Conservation (phyloP, 2,113 vertebrate species). For the Mungos mungo region DNA sequence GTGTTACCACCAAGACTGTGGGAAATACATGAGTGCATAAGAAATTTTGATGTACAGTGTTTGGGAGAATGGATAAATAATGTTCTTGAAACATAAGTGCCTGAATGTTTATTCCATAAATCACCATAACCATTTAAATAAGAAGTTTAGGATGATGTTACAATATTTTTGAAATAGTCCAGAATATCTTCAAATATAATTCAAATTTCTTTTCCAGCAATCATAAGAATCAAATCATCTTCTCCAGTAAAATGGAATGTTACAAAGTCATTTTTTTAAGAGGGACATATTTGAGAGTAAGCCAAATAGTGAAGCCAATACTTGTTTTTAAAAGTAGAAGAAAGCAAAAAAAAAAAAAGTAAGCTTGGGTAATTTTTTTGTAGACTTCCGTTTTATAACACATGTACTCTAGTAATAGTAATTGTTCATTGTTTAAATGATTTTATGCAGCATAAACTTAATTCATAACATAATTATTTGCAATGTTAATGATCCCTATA, state of each 20-base stretch:
- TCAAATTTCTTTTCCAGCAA: constrained; percentile 55
- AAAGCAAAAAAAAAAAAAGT: background rate
- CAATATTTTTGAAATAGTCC: constrained; percentile 43
- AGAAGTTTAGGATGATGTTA: constrained; percentile 33
- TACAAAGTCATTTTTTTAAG: constrained; percentile 40
- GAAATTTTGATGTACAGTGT: constrained; percentile 39
- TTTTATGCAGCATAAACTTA: background rate
- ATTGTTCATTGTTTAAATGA: background rate
- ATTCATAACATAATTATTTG: background rate
- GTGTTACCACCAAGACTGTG: background rate
- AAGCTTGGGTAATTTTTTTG: background rate
- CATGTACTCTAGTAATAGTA: background rate
- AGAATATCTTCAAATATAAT: background rate
- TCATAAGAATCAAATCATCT: constrained; percentile 31
- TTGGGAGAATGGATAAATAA: constrained; percentile 40
- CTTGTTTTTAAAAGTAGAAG: background rate
- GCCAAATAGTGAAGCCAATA: background rate
- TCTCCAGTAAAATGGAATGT: background rate
- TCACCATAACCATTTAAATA: constrained; percentile 20
- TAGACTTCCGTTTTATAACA: background rate
- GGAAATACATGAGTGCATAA: background rate
- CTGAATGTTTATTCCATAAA: constrained; percentile 43
- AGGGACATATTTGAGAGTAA: constrained; percentile 32
- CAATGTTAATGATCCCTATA: background rate
- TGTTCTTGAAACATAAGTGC: constrained; percentile 38